Conservation (phyloP, 64 coral and sea anemone species). For the Stichodactyla mertensii region DNA sequence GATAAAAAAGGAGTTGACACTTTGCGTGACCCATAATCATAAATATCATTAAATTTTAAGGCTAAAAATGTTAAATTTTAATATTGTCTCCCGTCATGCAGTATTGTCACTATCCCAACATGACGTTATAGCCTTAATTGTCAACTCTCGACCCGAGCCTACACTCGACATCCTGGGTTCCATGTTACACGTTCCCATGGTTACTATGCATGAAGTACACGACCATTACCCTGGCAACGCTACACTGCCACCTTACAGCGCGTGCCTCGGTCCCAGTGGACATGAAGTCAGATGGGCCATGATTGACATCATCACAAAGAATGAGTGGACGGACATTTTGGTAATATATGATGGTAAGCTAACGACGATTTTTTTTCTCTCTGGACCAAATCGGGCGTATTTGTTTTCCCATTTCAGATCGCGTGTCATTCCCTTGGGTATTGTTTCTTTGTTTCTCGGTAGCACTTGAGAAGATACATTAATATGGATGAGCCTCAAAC, state of each 20-base stretch:
- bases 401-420: too few species aligned
- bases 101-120: slow-evolving; percentile 8
- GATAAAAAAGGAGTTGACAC: too few species aligned
- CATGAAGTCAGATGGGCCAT: slow-evolving; percentile 37
- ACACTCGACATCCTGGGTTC: slow-evolving; percentile 10
- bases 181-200: slow-evolving; percentile 31
- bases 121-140: slow-evolving; percentile 14
- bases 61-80: neutral
- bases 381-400: neutral
- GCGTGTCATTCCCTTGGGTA: too few species aligned
- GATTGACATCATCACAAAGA: neutral
- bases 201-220: slow-evolving; percentile 18
- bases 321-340: slow-evolving; percentile 30
- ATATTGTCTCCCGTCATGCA: neutral
- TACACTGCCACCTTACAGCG: neutral
- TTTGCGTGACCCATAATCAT: too few species aligned
- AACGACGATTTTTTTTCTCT: neutral
- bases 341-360: slow-evolving; percentile 48
- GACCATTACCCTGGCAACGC: neutral
- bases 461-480: too few species aligned
- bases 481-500: too few species aligned
- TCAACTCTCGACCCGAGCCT: neutral
- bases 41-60: neutral
- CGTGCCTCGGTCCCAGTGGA: slow-evolving; percentile 15
- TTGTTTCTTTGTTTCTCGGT: too few species aligned